Conservation (phyloP, 1,140 invertebrate genomes). For the Drosophila grimshawi region DNA sequence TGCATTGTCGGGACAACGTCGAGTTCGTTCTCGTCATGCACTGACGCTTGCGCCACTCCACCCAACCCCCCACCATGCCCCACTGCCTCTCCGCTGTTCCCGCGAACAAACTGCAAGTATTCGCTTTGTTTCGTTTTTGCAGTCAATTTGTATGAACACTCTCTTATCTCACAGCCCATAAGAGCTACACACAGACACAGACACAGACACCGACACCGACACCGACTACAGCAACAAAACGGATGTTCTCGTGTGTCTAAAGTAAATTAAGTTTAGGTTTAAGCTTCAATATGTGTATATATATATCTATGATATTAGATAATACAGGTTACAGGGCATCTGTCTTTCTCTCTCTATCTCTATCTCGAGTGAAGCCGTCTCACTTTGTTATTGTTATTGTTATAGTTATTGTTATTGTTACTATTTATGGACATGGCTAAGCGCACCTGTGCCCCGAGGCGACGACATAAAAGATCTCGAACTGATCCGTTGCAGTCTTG, state of each 20-base stretch:
- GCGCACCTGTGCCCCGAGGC: slow-evolving; percentile 13
- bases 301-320: no score
- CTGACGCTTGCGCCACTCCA: slow-evolving; percentile 3
- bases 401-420: slow-evolving; percentile 1
- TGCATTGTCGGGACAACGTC: slow-evolving; percentile 11
- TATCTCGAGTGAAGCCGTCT: not conserved
- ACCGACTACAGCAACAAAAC: no score
- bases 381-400: not conserved
- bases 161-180: no score
- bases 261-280: no score
- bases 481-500: slow-evolving; percentile 24
- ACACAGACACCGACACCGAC: no score
- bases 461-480: slow-evolving; percentile 4
- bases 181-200: no score
- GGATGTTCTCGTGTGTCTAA: no score
- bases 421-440: slow-evolving; percentile 2
- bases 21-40: slow-evolving; percentile 22
- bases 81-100: not conserved
- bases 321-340: no score
- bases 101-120: not conserved
- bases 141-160: no score
- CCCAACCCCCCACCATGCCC: not conserved
- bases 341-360: no score
- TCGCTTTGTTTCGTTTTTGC: not conserved
- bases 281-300: no score